Conservation (phyloP, 2,113 vertebrate genomes). For the Nothoprocta perdicaria region DNA sequence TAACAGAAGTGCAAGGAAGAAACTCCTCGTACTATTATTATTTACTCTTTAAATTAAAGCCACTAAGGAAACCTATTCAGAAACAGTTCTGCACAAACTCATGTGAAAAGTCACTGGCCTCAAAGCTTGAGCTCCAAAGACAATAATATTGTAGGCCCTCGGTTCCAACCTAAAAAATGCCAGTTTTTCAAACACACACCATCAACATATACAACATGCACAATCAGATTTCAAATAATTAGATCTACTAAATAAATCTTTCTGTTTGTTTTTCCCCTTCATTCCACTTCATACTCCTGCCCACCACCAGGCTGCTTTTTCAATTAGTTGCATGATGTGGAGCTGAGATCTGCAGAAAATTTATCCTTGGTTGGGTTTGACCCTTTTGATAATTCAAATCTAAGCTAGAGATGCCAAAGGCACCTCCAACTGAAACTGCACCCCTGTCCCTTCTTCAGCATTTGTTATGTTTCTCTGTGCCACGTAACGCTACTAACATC, state of each 20-base stretch:
- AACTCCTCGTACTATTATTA: background rate
- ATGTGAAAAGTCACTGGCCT: background rate
- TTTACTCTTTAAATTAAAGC: slow-evolving; percentile 45
- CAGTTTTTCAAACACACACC: background rate
- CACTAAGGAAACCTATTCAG: slow-evolving; percentile 22
- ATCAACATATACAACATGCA: background rate
- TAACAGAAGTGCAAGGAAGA: slow-evolving; percentile 14
- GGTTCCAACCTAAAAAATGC: background rate
- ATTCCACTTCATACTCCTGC: background rate
- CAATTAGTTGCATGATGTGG: background rate
- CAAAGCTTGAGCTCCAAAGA: background rate
- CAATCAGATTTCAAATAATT: background rate
- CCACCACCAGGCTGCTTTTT: background rate
- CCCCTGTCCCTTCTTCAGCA: background rate
- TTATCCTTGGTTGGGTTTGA: background rate
- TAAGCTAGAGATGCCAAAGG: background rate
- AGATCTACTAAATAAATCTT: background rate
- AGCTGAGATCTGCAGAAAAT: background rate
- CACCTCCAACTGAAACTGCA: background rate
- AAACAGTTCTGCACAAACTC: background rate
- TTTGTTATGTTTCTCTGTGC: background rate
- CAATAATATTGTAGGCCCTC: background rate
- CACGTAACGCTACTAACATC: background rate
- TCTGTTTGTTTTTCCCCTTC: background rate
- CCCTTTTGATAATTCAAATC: background rate